Evolutionary conservation across 1,140 invertebrate genomes (phyloP).

Genomic region (Hesperophylax magnus): DNA sequence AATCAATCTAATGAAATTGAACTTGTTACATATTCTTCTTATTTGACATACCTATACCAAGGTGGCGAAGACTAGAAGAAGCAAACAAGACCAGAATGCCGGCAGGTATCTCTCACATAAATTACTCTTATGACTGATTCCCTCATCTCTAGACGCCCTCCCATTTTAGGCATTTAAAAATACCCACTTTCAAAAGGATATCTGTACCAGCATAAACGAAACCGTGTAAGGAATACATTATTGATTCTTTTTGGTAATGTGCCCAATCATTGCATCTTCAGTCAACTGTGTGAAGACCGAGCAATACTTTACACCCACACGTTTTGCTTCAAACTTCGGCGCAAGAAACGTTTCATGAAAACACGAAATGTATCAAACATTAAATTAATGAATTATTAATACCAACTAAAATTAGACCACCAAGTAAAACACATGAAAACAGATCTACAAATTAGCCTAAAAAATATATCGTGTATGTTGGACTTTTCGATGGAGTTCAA

Average conservation of each 20-base stretch:
- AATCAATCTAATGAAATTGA: too few relatives aligned
- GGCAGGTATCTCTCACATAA: slow-evolving; percentile 23
- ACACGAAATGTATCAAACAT: slow-evolving; percentile 3
- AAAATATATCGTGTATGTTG: too few relatives aligned
- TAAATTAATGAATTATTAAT: neutral
- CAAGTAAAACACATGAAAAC: neutral
- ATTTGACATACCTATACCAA: too few relatives aligned
- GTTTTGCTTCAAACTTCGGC: slow-evolving; percentile 17
- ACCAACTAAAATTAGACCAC: neutral
- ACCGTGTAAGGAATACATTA: too few relatives aligned
- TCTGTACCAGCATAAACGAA: too few relatives aligned
- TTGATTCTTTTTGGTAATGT: too few relatives aligned
- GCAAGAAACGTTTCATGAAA: slow-evolving; percentile 26
- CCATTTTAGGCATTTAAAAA: too few relatives aligned
- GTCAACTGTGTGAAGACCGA: neutral
- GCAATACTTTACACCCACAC: slow-evolving; percentile 21
- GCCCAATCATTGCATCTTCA: too few relatives aligned
- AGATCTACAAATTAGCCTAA: neutral
- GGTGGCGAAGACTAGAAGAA: slow-evolving; percentile 5
- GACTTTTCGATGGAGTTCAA: neutral
- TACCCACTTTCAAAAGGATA: too few relatives aligned
- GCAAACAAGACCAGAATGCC: neutral
- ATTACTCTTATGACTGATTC: slow-evolving; percentile 24
- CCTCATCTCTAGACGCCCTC: neutral
- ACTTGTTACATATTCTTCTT: too few relatives aligned